These are phyloP conservation scores for Gambusia affinis DNA, from an alignment of 2,113 vertebrate species.

Conservation along the genomic window DNA sequence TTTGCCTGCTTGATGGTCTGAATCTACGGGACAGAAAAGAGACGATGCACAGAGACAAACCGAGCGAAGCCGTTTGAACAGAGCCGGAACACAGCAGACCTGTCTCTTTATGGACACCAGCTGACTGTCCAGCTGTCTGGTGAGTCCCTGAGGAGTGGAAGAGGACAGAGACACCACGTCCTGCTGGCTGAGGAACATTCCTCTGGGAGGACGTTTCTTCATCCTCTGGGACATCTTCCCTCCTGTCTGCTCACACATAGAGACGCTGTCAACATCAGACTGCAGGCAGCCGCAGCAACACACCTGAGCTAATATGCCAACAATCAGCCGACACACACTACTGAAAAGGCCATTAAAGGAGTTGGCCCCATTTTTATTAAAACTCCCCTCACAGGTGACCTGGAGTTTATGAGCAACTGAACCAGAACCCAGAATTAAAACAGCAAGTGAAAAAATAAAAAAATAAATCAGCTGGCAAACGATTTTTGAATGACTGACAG, in stretches of 20 bases:
- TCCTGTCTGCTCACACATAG: constrained; percentile 37
- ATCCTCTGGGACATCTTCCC: constrained; percentile 86
- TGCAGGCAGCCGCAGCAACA: no score
- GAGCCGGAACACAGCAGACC: constrained; percentile 65
- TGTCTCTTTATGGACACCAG: constrained; percentile 94
- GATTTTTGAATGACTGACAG: no score
- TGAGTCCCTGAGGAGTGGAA: constrained; percentile 86
- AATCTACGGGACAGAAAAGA: constrained; percentile 78
- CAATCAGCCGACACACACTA: no score
- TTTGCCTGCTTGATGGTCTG: constrained; percentile 97
- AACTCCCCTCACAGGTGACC: no score
- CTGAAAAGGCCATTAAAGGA: no score
- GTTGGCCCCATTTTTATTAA: no score
- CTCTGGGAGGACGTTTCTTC: constrained; percentile 94
- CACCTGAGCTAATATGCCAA: no score
- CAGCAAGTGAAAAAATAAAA: no score
- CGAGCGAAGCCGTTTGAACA: no score
- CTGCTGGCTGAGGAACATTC: constrained; percentile 93
- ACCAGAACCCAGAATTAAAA: no score
- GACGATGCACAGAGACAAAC: not conserved
- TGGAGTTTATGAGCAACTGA: no score
- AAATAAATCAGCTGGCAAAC: no score
- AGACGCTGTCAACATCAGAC: not conserved
- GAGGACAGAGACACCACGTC: constrained; percentile 91
- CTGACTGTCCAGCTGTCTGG: constrained; percentile 92